phyloP scores from a whole-genome alignment of 1,140 invertebrate species.

The Eupeodes corollae region DNA sequence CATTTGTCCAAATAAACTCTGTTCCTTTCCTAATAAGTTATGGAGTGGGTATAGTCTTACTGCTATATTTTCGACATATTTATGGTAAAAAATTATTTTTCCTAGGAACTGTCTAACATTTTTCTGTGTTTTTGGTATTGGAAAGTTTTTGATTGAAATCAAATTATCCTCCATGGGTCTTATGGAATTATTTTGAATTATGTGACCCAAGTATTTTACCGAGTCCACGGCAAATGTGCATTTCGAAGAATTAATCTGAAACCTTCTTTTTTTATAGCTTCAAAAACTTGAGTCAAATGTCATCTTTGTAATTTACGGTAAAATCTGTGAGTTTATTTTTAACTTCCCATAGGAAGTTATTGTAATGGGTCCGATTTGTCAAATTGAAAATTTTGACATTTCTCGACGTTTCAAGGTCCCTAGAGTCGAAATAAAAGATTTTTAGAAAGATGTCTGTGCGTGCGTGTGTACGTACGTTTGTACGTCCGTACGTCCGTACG shows the following conservation, averaged over 20 bases:
- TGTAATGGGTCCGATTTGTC: no score
- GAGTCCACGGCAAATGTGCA: slow-evolving; percentile 24
- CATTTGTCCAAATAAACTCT: slow-evolving; percentile 23
- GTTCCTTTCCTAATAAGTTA: slow-evolving; percentile 27
- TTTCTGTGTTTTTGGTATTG: slow-evolving; percentile 4
- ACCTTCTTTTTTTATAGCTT: slow-evolving; percentile 19
- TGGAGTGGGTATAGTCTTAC: slow-evolving; percentile 23
- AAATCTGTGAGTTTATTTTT: slow-evolving; percentile 18
- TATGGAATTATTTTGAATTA: slow-evolving; percentile 24
- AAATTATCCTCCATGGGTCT: slow-evolving; percentile 24
- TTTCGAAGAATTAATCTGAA: slow-evolving; percentile 28
- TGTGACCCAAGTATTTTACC: slow-evolving; percentile 26
- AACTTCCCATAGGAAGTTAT: no score
- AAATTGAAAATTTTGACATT: no score
- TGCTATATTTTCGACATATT: slow-evolving; percentile 25
- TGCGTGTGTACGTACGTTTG: no score
- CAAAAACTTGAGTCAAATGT: slow-evolving; percentile 13
- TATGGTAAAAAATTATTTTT: slow-evolving; percentile 30
- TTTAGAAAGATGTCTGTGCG: no score
- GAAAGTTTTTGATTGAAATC: slow-evolving; percentile 27
- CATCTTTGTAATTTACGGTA: no score
- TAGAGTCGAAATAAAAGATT: no score
- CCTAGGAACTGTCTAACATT: slow-evolving; percentile 20
- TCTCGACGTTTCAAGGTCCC: no score
- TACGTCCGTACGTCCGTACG: no score